Conservation (phyloP, 1,140 invertebrate genomes). For the Melipona quadrifasciata region DNA sequence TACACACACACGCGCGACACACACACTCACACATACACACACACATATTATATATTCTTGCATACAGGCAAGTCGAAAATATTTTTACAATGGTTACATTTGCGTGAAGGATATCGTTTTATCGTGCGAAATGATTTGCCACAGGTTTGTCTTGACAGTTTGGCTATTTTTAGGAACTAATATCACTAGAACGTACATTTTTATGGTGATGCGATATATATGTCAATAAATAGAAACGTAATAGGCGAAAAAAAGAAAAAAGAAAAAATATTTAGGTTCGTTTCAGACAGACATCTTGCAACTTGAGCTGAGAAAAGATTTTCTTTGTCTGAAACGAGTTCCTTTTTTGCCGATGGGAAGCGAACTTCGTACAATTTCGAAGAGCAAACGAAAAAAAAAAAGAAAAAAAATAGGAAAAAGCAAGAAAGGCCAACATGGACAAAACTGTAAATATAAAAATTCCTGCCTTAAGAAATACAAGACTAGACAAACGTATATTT, state of each 20-base stretch:
- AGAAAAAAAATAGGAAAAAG: constrained; percentile 43
- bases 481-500: constrained; percentile 75
- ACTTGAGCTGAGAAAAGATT: constrained; percentile 29
- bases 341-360: background rate
- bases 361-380: background rate
- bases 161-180: constrained; percentile 61
- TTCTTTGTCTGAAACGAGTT: constrained; percentile 47
- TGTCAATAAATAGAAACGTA: constrained; percentile 63
- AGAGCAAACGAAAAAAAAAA: background rate
- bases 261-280: constrained; percentile 26
- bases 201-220: constrained; percentile 55
- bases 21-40: background rate
- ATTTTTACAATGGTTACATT: constrained; percentile 42
- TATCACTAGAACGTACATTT: constrained; percentile 67
- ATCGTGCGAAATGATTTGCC: constrained; percentile 61
- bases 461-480: constrained; percentile 81
- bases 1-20: background rate
- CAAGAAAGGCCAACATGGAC: constrained; percentile 63
- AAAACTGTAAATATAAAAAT: constrained; percentile 76
- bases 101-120: constrained; percentile 34
- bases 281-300: constrained; percentile 43
- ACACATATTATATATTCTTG: constrained; percentile 17
- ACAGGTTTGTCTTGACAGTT: constrained; percentile 52
- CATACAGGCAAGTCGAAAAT: constrained; percentile 20
- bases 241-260: constrained; percentile 11